A percentile compares a stretch with the other conserved stretches of the same genome.
These are phyloP conservation scores for Acanthornis magna DNA, from an alignment of 2,797 vertebrate genomes.

Conservation along the genomic window DNA sequence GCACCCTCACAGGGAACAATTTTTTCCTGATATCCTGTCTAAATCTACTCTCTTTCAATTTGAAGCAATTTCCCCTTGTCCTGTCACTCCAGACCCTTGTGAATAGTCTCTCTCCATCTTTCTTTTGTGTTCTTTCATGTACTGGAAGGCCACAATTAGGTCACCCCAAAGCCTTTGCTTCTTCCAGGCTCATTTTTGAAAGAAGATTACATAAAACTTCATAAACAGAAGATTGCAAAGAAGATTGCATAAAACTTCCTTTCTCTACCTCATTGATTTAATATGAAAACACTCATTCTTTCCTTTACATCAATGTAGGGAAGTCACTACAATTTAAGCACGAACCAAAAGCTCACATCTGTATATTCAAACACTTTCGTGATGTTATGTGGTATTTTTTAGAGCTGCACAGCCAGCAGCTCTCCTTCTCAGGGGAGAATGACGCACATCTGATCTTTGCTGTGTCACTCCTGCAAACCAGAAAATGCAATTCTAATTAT, in stretches of 20 bases:
- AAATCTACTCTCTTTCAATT: neutral
- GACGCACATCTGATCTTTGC: neutral
- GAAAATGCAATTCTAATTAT: neutral
- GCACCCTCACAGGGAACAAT: accelerated
- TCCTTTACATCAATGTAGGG: neutral
- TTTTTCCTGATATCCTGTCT: accelerated
- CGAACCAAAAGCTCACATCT: neutral
- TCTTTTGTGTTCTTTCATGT: neutral
- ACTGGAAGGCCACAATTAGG: neutral
- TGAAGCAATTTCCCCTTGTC: neutral
- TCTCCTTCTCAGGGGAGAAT: neutral
- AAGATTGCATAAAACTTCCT: neutral
- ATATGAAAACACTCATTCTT: neutral
- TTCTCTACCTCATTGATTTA: accelerated
- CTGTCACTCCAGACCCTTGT: neutral
- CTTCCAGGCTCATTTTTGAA: neutral
- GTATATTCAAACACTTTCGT: neutral
- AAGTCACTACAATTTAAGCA: neutral
- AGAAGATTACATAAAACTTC: no score
- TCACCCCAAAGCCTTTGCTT: neutral
- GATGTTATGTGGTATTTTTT: neutral
- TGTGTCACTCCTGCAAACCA: neutral
- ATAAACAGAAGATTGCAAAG: neutral
- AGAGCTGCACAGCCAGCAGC: neutral
- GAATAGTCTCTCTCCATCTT: neutral